Conservation (phyloP, 2,888 invertebrate species). For the Drymonia ruficornis region DNA sequence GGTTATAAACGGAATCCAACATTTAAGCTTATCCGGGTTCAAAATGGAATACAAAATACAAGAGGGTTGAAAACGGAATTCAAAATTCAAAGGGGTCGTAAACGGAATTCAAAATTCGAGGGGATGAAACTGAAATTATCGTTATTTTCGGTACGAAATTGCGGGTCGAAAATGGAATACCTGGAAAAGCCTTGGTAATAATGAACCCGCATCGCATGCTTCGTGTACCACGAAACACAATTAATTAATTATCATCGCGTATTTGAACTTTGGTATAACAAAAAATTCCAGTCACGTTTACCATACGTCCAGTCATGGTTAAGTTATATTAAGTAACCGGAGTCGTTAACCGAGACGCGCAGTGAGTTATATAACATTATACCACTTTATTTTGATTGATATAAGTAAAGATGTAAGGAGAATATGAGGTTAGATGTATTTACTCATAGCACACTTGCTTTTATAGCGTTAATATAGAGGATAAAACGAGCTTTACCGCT, state of each 20-base stretch:
- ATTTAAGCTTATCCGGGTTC: too few relatives aligned
- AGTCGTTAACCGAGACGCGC: not conserved
- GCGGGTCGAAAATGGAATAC: too few relatives aligned
- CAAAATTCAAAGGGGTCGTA: too few relatives aligned
- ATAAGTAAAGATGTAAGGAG: not conserved
- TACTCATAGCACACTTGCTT: not conserved
- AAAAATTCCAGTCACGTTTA: not conserved
- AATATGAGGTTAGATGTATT: not conserved
- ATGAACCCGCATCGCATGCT: slow-evolving; percentile 4
- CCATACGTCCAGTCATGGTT: not conserved
- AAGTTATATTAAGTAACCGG: not conserved
- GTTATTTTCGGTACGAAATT: too few relatives aligned
- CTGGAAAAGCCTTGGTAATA: not conserved
- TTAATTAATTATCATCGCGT: not conserved
- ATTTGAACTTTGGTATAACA: not conserved
- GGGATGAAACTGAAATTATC: too few relatives aligned
- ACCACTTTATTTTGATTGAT: not conserved
- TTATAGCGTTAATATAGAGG: too few relatives aligned
- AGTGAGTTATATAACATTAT: not conserved
- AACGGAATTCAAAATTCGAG: too few relatives aligned
- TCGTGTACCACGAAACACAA: not conserved
- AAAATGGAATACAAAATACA: too few relatives aligned
- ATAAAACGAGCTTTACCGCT: too few relatives aligned
- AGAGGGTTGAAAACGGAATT: too few relatives aligned
- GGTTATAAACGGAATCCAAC: too few relatives aligned